Evolutionary conservation across 2,888 invertebrate genomes (phyloP), one percentile per base, ranked within the genome.

Genomic region (Volucella bombylans): DNA sequence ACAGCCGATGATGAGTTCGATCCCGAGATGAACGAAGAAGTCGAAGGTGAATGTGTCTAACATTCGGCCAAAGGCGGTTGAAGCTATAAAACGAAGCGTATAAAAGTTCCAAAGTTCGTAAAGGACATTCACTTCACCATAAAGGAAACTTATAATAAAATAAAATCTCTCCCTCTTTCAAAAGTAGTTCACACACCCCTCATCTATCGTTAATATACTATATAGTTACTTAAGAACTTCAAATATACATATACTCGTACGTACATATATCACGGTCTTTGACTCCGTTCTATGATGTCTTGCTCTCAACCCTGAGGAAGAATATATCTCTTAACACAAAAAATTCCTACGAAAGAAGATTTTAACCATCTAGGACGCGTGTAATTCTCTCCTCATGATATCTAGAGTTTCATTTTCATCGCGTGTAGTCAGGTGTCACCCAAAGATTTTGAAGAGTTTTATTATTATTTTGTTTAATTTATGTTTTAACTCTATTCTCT

Each of bases 1-100:
- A 96, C 96, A 0, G 96, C 96, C 38, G 97, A 97, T 86, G 97
- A 97, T 89, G 97, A 96, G 90, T 96, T 96, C 73, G 97, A 97
- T 89, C 96, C 96, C 89, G 96, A 96, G 90, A 95, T 96, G 89
- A 93, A 93, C 87, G 92, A 94, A 91, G 94, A 94, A 90, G 90
- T 93, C 86, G 93, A 93, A 79, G 93, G 90, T 80, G 92, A 92
- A 89, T 92, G 92, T 88, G 91, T 92, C 89, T 92, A 92, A 91
- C 88, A 38, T 11, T 11, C 41, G 9, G 14, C 10, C 18, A 3
- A 8, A 10, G 31, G 14, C 4, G 8, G 41, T n/a, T 43, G 10
- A 15, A 23, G 4, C 38, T 15, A 31, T 12, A 10, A 49, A 62
- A 49, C n/a, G 76, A 69, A 77, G 77, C 71, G 77, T 77, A 62